Conservation (phyloP, 2,113 vertebrate species). For the Cavia aperea region DNA sequence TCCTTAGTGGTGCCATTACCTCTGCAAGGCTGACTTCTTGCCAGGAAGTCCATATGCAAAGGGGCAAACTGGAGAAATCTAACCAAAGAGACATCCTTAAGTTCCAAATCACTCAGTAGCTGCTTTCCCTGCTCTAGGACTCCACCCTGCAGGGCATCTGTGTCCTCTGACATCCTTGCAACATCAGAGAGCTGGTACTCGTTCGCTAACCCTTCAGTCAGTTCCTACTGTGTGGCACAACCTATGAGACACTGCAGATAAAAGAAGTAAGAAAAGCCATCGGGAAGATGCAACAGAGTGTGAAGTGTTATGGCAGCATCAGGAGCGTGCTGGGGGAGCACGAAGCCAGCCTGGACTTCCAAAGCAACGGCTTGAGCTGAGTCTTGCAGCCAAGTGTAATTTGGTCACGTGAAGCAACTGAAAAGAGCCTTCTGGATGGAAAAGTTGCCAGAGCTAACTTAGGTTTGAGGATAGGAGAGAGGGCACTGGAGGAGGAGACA, state of each 20-base stretch:
- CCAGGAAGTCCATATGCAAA: conserved; percentile 42
- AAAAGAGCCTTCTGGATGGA: not conserved
- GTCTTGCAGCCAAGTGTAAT: not conserved
- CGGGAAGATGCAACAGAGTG: not conserved
- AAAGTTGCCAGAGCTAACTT: not conserved
- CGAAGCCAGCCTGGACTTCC: not conserved
- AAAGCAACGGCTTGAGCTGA: not conserved
- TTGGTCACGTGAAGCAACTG: not conserved
- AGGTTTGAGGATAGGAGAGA: not conserved
- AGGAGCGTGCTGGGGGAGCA: not conserved
- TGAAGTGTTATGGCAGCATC: not conserved
- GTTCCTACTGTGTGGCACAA: not conserved
- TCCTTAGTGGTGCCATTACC: conserved; percentile 52
- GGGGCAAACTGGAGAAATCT: not conserved
- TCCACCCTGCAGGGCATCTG: not conserved
- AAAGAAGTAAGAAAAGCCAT: not conserved
- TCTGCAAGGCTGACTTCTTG: conserved; percentile 43
- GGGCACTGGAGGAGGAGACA: not conserved
- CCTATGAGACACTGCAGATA: not conserved
- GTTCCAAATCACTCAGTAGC: not conserved
- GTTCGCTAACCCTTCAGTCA: not conserved
- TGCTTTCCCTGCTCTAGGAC: not conserved
- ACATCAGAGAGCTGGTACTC: not conserved
- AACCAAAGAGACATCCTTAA: conserved; percentile 38
- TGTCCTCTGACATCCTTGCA: not conserved